Percentiles rank a stretch among this genome's conserved stretches.
Conservation (phyloP, 1,140 invertebrate species). For the Anastrepha ludens region DNA sequence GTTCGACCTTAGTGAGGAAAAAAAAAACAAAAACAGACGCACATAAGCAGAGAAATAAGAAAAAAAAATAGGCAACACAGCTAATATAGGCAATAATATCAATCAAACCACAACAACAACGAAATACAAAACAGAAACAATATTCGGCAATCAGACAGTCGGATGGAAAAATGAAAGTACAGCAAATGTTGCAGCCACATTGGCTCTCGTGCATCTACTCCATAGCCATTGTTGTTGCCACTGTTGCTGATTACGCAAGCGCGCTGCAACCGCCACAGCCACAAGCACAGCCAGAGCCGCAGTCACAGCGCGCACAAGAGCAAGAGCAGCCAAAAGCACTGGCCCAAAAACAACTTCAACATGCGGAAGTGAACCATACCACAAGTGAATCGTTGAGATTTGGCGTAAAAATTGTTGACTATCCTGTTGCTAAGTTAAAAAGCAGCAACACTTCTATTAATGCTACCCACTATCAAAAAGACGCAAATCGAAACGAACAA, state of each 20-base stretch:
- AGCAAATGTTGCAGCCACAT: conserved; percentile 19
- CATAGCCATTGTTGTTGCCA: conserved; percentile 29
- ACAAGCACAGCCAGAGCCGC: not conserved
- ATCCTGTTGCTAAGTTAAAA: conserved; percentile 7
- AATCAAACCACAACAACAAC: conserved; percentile 13
- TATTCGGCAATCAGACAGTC: not conserved
- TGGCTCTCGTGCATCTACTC: conserved; percentile 27
- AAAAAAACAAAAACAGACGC: not conserved
- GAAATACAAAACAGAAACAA: not conserved
- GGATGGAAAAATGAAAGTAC: conserved; percentile 53
- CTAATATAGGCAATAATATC: not conserved
- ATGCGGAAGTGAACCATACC: conserved; percentile 40
- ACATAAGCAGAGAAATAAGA: not conserved
- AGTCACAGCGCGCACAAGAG: not conserved
- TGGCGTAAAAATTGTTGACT: conserved; percentile 26
- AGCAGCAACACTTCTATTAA: not conserved
- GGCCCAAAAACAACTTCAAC: not conserved
- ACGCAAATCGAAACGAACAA: not conserved
- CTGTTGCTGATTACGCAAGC: conserved; percentile 45
- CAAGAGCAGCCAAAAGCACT: conserved; percentile 3
- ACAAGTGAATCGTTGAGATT: not conserved
- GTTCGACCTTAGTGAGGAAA: conserved; percentile 42
- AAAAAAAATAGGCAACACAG: not conserved
- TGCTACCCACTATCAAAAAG: not conserved
- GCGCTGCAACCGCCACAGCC: not conserved